phyloP scores from a whole-genome alignment of 2,888 invertebrate species.

The Rhamnusium bicolor region DNA sequence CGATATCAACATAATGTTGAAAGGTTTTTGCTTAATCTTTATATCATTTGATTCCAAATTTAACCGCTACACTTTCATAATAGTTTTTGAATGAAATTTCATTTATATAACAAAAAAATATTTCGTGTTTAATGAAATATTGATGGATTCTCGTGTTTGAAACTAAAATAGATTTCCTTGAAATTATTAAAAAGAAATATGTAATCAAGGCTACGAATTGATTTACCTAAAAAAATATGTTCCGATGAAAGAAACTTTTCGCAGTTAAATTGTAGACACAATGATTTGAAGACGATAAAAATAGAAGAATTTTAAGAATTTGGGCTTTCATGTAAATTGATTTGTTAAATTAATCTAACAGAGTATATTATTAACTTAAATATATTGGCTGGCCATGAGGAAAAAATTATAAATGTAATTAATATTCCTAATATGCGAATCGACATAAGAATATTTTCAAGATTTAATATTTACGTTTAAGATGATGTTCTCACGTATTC shows the following conservation, averaged over 20 bases:
- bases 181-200: not conserved
- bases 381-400: too few species aligned
- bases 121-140: slow-evolving; percentile 1
- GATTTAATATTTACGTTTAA: too few species aligned
- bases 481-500: too few species aligned
- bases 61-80: not conserved
- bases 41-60: not conserved
- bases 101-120: slow-evolving; percentile 1
- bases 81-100: not conserved
- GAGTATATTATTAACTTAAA: not conserved
- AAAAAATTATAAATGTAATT: not conserved
- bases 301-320: not conserved
- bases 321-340: not conserved
- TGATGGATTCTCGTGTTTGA: not conserved
- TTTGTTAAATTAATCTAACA: not conserved
- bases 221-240: not conserved
- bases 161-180: slow-evolving; percentile 10
- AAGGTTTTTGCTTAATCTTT: not conserved
- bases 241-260: not conserved
- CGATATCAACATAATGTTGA: slow-evolving; percentile 1
- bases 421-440: too few species aligned
- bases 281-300: not conserved
- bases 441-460: too few species aligned
- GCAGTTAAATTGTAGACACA: not conserved
- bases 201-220: not conserved